These are phyloP conservation scores for Aselliscus stoliczkanus DNA, from an alignment of 2,797 vertebrate genomes.

Conservation along the genomic window DNA sequence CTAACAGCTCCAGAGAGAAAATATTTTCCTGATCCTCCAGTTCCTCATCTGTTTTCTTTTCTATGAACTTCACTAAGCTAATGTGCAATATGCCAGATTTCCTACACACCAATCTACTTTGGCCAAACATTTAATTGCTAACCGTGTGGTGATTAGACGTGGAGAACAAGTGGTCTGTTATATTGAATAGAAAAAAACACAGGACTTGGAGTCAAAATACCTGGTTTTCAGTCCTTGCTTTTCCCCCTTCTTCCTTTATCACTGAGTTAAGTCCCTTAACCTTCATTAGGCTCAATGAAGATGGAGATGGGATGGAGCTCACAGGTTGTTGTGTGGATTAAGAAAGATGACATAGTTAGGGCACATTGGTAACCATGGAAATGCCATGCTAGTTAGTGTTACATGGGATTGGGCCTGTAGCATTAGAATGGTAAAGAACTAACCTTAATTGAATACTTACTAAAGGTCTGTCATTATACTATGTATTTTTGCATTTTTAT, in stretches of 20 bases:
- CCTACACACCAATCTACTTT: not conserved
- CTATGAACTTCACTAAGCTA: conserved; percentile 31
- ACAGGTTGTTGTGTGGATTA: not conserved
- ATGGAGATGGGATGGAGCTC: not conserved
- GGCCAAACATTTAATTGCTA: conserved; percentile 6
- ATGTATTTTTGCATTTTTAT: not conserved
- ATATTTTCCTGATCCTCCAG: conserved; percentile 45
- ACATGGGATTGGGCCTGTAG: not conserved
- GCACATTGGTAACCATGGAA: not conserved
- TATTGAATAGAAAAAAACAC: not conserved
- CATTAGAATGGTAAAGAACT: not conserved
- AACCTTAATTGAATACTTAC: not conserved
- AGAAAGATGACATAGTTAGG: not conserved
- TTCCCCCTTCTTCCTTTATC: not conserved
- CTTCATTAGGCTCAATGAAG: not conserved
- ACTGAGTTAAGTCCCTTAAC: not conserved
- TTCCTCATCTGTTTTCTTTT: conserved; percentile 62
- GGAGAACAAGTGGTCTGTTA: not conserved
- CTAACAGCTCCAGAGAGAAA: conserved; percentile 53
- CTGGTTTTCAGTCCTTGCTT: not conserved
- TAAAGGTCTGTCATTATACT: not conserved
- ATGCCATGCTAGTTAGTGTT: not conserved
- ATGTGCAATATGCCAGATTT: not conserved
- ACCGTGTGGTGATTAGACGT: not conserved
- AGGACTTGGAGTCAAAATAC: not conserved